These are phyloP conservation scores for Protobothrops flavoviridis DNA, from an alignment of 2,113 vertebrate species.

Conservation along the genomic window DNA sequence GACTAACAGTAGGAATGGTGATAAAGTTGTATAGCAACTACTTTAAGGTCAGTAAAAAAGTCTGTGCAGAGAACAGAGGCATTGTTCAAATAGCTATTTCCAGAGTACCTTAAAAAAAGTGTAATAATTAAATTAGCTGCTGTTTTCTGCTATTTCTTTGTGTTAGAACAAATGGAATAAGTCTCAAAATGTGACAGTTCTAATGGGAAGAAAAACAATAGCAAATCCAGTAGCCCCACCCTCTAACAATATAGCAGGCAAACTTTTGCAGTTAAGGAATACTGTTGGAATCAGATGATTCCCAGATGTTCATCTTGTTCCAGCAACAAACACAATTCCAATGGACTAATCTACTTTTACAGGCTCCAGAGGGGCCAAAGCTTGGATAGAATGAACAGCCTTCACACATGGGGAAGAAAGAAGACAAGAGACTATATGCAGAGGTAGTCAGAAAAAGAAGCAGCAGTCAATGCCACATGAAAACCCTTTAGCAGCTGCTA, in stretches of 20 bases:
- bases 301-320: background rate
- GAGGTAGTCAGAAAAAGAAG: background rate
- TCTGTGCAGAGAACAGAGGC: background rate
- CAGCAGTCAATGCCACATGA: background rate
- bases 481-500: background rate
- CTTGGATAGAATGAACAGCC: background rate
- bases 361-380: background rate
- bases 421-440: background rate
- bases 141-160: background rate
- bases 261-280: background rate
- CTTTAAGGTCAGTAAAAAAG: background rate
- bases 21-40: background rate
- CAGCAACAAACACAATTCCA: background rate
- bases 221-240: background rate
- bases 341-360: background rate
- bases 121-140: background rate
- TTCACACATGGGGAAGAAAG: background rate
- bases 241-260: background rate
- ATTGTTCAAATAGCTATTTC: background rate
- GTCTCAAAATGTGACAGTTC: no score
- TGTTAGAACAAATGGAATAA: background rate
- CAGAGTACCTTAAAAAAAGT: background rate
- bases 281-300: constrained; percentile 9
- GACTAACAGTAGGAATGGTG: background rate
- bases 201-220: background rate